Percentiles rank a stretch among this genome's conserved stretches.
Conservation (phyloP, 2,888 invertebrate species). For the Amblyjoppa fuscipennis region DNA sequence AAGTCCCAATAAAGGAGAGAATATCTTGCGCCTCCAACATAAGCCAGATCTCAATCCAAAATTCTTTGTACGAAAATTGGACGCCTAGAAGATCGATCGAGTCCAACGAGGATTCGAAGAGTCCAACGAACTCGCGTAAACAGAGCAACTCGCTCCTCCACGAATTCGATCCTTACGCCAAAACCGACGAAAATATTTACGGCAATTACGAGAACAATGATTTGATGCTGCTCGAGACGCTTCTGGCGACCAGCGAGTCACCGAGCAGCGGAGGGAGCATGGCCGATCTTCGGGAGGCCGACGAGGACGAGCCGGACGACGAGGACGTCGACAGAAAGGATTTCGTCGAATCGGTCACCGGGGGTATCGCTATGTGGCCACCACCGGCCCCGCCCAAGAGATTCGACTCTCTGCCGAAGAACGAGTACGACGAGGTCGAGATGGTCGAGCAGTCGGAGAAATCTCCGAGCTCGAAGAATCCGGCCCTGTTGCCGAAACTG, state of each 20-base stretch:
- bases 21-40: conserved; percentile 72
- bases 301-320: conserved; percentile 83
- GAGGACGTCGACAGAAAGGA: conserved; percentile 85
- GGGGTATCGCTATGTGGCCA: conserved; percentile 78
- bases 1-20: conserved; percentile 70
- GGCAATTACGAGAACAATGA: conserved; percentile 87
- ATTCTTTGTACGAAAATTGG: conserved; percentile 86
- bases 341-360: conserved; percentile 83
- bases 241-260: conserved; percentile 90
- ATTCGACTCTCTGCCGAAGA: conserved; percentile 88
- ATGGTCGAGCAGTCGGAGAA: conserved; percentile 71
- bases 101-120: conserved; percentile 64
- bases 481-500: conserved; percentile 79
- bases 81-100: conserved; percentile 60
- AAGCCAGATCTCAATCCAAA: conserved; percentile 79
- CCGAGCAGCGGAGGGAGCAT: conserved; percentile 86
- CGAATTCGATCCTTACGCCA: conserved; percentile 80
- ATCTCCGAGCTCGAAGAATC: conserved; percentile 73
- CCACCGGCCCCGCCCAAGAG: conserved; percentile 89
- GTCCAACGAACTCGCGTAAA: conserved; percentile 77
- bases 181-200: conserved; percentile 75
- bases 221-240: conserved; percentile 88
- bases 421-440: conserved; percentile 84
- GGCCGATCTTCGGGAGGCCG: conserved; percentile 85
- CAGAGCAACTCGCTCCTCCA: conserved; percentile 77